Conservation (phyloP, 2,888 invertebrate species). For the Lochmaea crataegi region DNA sequence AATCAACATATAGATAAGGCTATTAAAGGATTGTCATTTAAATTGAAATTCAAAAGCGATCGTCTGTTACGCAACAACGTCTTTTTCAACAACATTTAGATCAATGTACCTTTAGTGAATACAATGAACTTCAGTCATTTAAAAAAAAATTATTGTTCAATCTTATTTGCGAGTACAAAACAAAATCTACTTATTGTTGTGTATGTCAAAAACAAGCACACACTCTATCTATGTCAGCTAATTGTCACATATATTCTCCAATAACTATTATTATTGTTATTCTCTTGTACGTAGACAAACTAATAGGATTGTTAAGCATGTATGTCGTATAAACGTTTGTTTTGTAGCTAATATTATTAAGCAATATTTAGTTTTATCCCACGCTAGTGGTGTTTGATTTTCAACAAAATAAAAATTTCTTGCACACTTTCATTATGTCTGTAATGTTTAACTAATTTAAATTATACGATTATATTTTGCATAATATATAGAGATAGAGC, state of each 20-base stretch:
- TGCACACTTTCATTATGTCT: too few species aligned
- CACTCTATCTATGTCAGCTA: conserved; percentile 14
- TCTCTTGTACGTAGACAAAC: not conserved
- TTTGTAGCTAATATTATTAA: too few species aligned
- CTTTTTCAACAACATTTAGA: not conserved
- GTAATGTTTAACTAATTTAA: too few species aligned
- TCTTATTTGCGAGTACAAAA: not conserved
- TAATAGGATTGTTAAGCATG: not conserved
- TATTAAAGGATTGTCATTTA: not conserved
- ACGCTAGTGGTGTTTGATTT: too few species aligned
- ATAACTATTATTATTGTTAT: not conserved
- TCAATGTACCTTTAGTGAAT: not conserved
- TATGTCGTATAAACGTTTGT: too few species aligned
- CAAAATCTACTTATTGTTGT: conserved; percentile 12
- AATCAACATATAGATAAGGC: not conserved
- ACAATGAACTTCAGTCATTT: not conserved
- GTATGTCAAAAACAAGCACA: conserved; percentile 11
- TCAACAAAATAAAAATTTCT: too few species aligned
- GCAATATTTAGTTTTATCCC: too few species aligned
- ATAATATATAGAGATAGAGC: too few species aligned
- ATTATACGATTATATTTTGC: too few species aligned
- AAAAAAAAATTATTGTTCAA: not conserved
- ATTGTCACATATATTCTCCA: not conserved
- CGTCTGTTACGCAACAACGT: not conserved
- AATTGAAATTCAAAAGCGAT: not conserved